Evolutionary conservation across 1,140 invertebrate species (phyloP).

Genomic region (Matsumurasca onukii): DNA sequence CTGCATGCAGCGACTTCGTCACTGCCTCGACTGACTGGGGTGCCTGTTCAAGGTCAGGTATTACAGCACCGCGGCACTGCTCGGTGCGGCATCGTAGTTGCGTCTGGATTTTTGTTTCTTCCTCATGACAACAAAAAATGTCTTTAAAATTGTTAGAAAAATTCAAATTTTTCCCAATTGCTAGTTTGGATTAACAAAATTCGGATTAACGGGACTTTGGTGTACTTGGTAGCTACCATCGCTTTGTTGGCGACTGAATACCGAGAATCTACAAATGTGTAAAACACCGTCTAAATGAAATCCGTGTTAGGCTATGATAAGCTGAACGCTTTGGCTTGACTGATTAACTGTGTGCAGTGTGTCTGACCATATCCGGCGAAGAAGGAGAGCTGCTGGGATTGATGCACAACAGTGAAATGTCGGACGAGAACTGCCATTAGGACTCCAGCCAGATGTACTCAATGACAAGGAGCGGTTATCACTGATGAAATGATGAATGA

Average conservation of each 20-base stretch:
- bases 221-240: neutral
- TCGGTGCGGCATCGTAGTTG: neutral
- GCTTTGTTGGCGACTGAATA: neutral
- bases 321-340: slow-evolving; percentile 27
- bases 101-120: neutral
- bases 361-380: slow-evolving; percentile 37
- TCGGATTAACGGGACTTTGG: too few relatives aligned
- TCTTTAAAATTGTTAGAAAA: too few relatives aligned
- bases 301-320: slow-evolving; percentile 16
- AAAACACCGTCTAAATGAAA: neutral
- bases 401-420: neutral
- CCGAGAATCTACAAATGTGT: neutral
- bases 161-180: too few relatives aligned
- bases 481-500: slow-evolving; percentile 46
- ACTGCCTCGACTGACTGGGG: too few relatives aligned
- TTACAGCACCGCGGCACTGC: neutral
- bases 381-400: slow-evolving; percentile 34
- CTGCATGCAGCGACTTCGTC: too few relatives aligned
- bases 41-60: too few relatives aligned
- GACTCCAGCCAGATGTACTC: slow-evolving; percentile 36
- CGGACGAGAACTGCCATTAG: slow-evolving; percentile 51
- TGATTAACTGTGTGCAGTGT: slow-evolving; percentile 35
- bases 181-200: too few relatives aligned
- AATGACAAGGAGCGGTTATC: slow-evolving; percentile 55
- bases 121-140: neutral